Evolutionary conservation across 2,113 vertebrate species (phyloP).

Genomic region (Fulica atra): DNA sequence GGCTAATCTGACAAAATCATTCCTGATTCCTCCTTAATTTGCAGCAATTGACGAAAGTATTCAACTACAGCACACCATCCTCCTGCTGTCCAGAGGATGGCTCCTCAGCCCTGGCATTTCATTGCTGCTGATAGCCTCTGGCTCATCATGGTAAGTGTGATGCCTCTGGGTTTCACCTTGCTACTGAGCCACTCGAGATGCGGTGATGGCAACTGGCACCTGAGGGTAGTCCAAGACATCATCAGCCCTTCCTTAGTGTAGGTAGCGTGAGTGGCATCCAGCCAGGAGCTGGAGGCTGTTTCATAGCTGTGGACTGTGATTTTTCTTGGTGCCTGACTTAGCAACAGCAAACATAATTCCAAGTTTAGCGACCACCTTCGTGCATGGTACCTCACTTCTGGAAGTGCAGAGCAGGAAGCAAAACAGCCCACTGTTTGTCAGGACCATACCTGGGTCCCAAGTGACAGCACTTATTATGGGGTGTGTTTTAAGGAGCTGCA

Average conservation of each 20-base stretch:
- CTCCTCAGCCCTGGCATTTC: fast-evolving
- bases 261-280: fast-evolving
- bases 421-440: neutral
- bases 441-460: neutral
- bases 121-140: neutral
- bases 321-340: neutral
- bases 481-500: neutral
- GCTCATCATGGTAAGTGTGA: neutral
- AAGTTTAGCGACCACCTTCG: neutral
- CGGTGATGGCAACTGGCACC: neutral
- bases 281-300: neutral
- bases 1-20: neutral
- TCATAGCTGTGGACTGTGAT: neutral
- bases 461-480: neutral
- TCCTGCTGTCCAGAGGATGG: neutral
- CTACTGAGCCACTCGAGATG: neutral
- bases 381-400: neutral
- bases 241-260: neutral
- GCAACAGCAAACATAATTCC: neutral
- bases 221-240: neutral
- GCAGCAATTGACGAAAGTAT: neutral
- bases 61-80: neutral
- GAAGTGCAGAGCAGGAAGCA: neutral
- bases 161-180: neutral
- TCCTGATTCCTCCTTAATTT: neutral